A percentile compares a stretch with the other conserved stretches of the same genome.
Evolutionary conservation across 2,113 vertebrate species (phyloP).

Genomic region (Isichthys henryi): DNA sequence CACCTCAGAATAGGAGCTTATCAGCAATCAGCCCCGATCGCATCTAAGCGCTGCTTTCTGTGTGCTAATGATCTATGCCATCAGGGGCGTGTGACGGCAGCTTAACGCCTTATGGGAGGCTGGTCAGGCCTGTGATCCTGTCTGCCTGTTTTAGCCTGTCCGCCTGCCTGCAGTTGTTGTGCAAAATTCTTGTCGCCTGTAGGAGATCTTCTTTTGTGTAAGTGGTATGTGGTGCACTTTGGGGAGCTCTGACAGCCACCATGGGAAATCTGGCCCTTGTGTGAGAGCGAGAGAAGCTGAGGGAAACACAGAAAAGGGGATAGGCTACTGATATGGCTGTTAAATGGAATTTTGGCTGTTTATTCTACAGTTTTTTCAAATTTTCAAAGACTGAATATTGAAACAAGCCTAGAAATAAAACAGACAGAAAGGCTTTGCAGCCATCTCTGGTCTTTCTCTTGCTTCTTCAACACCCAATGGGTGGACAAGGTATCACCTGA

Average conservation of each 20-base stretch:
- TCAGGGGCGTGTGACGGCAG: slow-evolving; percentile 6
- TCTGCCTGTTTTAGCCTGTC: slow-evolving; percentile 23
- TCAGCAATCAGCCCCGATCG: slow-evolving; percentile 38
- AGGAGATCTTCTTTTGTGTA: slow-evolving; percentile 18
- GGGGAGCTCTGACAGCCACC: neutral
- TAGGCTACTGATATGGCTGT: neutral
- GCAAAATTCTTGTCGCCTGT: slow-evolving; percentile 29
- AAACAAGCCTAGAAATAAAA: neutral
- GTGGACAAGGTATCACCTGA: too few species aligned
- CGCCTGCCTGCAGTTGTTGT: slow-evolving; percentile 26
- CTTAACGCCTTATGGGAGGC: slow-evolving; percentile 14
- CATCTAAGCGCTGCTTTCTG: slow-evolving; percentile 28
- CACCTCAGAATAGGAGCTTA: slow-evolving; percentile 41
- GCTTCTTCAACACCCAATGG: neutral
- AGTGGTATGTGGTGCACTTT: slow-evolving; percentile 15
- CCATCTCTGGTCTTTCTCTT: neutral
- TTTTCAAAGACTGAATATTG: neutral
- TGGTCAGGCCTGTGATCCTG: slow-evolving; percentile 12
- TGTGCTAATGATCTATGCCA: slow-evolving; percentile 14
- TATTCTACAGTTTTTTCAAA: neutral
- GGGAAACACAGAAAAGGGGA: neutral
- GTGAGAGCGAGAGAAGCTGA: neutral
- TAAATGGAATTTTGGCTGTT: neutral
- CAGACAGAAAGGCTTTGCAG: neutral
- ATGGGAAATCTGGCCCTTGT: neutral